Base-by-base conservation (phyloP, 1,140 invertebrate species). In the Halictus rubicundus region DNA sequence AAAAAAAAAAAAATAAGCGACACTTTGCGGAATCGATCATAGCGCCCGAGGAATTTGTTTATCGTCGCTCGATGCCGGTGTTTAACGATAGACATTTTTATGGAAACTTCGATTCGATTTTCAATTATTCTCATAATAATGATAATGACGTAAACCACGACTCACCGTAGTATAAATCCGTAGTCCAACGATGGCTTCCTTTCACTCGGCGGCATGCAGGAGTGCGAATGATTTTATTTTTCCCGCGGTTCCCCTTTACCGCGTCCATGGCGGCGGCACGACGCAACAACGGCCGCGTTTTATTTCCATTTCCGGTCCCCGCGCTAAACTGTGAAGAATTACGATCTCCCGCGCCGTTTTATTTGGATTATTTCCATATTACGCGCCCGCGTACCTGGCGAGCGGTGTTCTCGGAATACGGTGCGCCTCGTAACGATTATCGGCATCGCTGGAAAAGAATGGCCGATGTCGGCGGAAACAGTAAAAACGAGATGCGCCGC, bases 311-410 rank as follows among this genome's bases (percentile, higher is more conserved):
- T 82, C 74, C 83, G 68, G 42, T 72, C 49, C 9, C 54, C 2
- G 19, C 39, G 46, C 63, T 84, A 84, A 82, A 76, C 80, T 72
- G 49, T 46, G 71, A 68, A 82, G 82, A 84, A 84, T 84, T 84
- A 84, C 68, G 76, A 68, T 78, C 60, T 54, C 60, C 73, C 72
- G 68, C 68, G 54, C 23, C 59, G 68, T 82, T 84, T 82, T 75
- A 82, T 84, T 82, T 78, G 63, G 57, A 79, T 84, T 82, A 84
- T 84, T 78, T 80, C 64, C 72, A 74, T 80, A 76, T 80, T 80
- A 80, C 65, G 2, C 37, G 42, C 32, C 46, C 21, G n/a, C 19
- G 46, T 80, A 80, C 42, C 64, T 64, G 65, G 37, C 14, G 21
- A 46, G 19, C 5, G 25, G 14, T 21, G 37, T 57, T 23, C 60